Percentiles rank a stretch among this genome's conserved stretches.
Evolutionary conservation across 2,888 invertebrate genomes (phyloP).

Genomic region (Nasonia oneida): DNA sequence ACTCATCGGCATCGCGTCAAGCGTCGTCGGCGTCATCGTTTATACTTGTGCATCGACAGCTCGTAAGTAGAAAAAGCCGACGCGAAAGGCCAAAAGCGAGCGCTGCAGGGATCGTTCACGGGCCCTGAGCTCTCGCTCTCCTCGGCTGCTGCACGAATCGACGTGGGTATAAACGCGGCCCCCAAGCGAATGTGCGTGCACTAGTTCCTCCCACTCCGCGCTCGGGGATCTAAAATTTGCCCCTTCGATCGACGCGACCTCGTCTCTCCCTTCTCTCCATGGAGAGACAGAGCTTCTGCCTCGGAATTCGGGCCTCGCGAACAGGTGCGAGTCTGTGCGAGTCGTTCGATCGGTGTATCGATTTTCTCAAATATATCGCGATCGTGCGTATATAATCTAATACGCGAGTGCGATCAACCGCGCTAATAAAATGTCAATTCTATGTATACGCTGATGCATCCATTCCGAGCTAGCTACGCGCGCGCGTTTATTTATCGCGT

Average conservation of each 20-base stretch:
- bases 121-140: background rate
- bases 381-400: background rate
- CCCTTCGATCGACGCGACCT: slow-evolving; percentile 24
- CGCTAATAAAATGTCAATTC: too few relatives aligned
- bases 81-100: background rate
- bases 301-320: background rate
- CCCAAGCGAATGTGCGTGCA: background rate
- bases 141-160: background rate
- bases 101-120: background rate
- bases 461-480: too few relatives aligned
- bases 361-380: background rate
- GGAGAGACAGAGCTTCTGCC: background rate
- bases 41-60: background rate
- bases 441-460: too few relatives aligned
- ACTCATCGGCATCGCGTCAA: slow-evolving; percentile 74
- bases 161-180: background rate
- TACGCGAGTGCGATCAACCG: too few relatives aligned
- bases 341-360: background rate
- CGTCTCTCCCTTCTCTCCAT: background rate
- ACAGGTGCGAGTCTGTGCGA: background rate
- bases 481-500: too few relatives aligned
- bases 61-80: background rate
- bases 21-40: background rate
- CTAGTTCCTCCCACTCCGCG: slow-evolving; percentile 54
- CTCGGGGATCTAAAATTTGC: slow-evolving; percentile 42